Evolutionary conservation across 2,888 invertebrate species (phyloP), one percentile per base, ranked within the genome.

Genomic region (Tinea semifulvella): DNA sequence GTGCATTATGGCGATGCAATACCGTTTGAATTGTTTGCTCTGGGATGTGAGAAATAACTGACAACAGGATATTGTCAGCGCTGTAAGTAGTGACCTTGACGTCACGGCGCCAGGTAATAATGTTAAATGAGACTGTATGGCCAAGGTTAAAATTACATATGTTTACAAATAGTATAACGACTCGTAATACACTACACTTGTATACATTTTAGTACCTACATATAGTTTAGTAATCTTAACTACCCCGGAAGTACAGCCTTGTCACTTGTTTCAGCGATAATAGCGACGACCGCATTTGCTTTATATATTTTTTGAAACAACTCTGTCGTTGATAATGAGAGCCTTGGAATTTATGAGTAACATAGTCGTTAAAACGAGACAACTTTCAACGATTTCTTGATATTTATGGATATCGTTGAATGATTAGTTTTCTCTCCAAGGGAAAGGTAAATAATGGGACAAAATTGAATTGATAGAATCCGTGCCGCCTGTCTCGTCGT

Each of bases 381-480:
- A 31, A 31, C 31, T 31, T 31, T 31, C 31, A 31, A 31, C 31
- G 31, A 31, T 31, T 2, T 11, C 31, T 31, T 11, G 31, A 31
- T 31, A 31, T 31, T 31, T 31, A 31, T 31, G 31, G 31, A 31
- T 31, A 31, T 31, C 31, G 31, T 31, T 31, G 13, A 31, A 31
- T 31, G 31, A 31, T 31, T 31, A 36, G 36, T 17, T 36, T 36
- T 36, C 36, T 36, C 36, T 14, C 18, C 18, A 36, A 49, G 56
- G 53, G 59, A 59, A 64, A 59, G 58, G 56, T 56, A 52, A 55
- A 57, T 61, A 56, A 56, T 58, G 50, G 52, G 28, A 27, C 17
- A 18, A 14, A 27, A 42, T 42, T 42, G 27, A 27, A 42, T 42
- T 28, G 17, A 27, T 42, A 40, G 40, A 40, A 22, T 17, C 40